Conservation (phyloP, 2,888 invertebrate species). For the Unio delphinus region DNA sequence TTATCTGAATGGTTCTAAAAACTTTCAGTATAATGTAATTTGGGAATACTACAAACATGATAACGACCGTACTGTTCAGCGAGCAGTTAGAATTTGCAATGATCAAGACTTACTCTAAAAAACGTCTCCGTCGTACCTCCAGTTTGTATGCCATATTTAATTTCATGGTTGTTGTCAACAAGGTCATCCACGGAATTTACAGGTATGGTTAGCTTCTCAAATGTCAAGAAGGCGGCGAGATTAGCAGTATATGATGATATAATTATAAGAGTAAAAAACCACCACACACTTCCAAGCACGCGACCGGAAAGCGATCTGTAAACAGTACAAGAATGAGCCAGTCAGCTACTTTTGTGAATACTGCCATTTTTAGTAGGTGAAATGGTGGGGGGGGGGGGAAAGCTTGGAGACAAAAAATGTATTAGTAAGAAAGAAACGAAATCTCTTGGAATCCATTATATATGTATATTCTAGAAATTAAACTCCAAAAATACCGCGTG, state of each 20-base stretch:
- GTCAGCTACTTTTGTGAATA: too few relatives aligned
- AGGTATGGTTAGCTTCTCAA: conserved; percentile 75
- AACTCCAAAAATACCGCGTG: too few relatives aligned
- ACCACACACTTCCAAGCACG: conserved; percentile 72
- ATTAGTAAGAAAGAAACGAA: conserved; percentile 5
- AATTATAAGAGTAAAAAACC: conserved; percentile 72
- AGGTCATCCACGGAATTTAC: conserved; percentile 96
- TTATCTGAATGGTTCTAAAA: too few relatives aligned
- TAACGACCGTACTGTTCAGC: too few relatives aligned
- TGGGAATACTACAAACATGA: too few relatives aligned
- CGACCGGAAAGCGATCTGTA: conserved; percentile 69
- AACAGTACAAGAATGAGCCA: background rate
- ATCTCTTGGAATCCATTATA: background rate
- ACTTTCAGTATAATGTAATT: too few relatives aligned
- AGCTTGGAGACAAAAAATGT: background rate
- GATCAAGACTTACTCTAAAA: conserved; percentile 83
- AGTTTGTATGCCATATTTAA: conserved; percentile 94
- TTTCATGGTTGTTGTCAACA: conserved; percentile 91
- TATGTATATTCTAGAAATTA: too few relatives aligned
- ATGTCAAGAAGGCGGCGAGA: conserved; percentile 71
- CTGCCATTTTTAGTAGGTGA: too few relatives aligned
- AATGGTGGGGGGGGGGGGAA: too few relatives aligned
- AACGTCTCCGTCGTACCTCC: conserved; percentile 96
- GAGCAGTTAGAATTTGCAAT: background rate
- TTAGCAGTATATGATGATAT: conserved; percentile 72